Evolutionary conservation across 2,113 vertebrate genomes (phyloP).

Genomic region (Muscicapa adusta): DNA sequence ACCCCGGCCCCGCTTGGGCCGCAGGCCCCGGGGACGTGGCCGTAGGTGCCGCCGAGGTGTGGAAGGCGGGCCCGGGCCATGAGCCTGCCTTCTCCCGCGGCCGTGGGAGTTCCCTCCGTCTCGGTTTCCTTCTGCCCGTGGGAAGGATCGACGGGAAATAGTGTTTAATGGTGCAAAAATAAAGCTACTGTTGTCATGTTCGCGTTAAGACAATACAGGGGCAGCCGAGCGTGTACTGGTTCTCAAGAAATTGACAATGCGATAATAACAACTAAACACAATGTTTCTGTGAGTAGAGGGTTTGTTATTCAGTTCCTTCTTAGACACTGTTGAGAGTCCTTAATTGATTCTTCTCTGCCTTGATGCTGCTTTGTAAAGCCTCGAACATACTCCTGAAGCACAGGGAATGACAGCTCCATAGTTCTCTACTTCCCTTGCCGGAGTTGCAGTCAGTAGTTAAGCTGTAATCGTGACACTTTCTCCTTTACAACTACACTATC

Average conservation of each 20-base stretch:
- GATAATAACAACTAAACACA: accelerated
- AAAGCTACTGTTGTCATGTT: background rate
- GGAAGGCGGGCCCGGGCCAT: background rate
- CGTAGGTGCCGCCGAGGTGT: background rate
- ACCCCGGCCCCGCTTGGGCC: background rate
- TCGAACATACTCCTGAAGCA: accelerated
- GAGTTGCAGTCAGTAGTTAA: background rate
- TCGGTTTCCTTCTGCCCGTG: background rate
- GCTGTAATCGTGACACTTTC: background rate
- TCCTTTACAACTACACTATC: background rate
- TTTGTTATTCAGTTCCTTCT: background rate
- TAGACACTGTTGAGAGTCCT: accelerated
- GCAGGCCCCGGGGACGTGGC: background rate
- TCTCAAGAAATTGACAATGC: accelerated
- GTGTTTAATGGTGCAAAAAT: background rate
- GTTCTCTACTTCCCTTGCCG: accelerated
- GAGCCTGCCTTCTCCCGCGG: background rate
- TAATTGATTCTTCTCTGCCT: background rate
- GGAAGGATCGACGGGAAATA: background rate
- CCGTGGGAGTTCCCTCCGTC: background rate
- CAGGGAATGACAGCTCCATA: accelerated
- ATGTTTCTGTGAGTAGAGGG: background rate
- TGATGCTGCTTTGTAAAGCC: background rate
- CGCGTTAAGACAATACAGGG: accelerated
- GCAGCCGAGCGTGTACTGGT: accelerated